Conservation (phyloP, 1,140 invertebrate genomes). For the Cherax quadricarinatus region DNA sequence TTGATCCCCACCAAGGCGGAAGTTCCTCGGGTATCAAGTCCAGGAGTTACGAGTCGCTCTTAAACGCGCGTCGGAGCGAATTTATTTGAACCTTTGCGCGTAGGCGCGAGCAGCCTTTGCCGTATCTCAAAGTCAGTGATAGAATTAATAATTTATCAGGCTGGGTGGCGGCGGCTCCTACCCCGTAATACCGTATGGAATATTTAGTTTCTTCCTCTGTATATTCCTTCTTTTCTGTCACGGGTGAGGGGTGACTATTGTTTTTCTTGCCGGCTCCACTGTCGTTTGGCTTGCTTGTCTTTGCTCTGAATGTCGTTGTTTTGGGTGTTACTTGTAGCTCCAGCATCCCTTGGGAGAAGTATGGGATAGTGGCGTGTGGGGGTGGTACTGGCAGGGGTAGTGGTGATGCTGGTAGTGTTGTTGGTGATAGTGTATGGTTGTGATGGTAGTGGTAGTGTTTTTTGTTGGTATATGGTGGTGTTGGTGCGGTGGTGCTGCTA, state of each 20-base stretch:
- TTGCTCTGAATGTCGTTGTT: slow-evolving; percentile 58
- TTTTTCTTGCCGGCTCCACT: slow-evolving; percentile 47
- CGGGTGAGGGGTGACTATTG: slow-evolving; percentile 59
- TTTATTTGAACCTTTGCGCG: slow-evolving; percentile 66
- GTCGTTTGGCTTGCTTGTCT: slow-evolving; percentile 62
- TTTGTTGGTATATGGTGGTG: no score
- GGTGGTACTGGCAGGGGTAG: background rate
- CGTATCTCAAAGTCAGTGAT: slow-evolving; percentile 70
- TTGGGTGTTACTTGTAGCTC: slow-evolving; percentile 14
- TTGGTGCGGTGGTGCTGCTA: no score
- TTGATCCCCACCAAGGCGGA: slow-evolving; percentile 3
- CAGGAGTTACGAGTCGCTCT: slow-evolving; percentile 27
- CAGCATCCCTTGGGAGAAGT: slow-evolving; percentile 30
- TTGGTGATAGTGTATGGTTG: background rate
- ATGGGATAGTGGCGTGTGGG: background rate
- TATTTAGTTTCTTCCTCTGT: slow-evolving; percentile 50
- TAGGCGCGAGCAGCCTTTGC: slow-evolving; percentile 60
- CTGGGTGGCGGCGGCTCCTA: slow-evolving; percentile 6
- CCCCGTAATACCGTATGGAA: slow-evolving; percentile 62
- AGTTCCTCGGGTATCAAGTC: background rate
- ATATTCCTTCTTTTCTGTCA: slow-evolving; percentile 65
- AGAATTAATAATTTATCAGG: slow-evolving; percentile 69
- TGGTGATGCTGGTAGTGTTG: background rate
- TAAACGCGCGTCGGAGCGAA: slow-evolving; percentile 54
- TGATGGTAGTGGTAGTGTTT: no score